These are phyloP conservation scores for Neoscelio sp. DNA, from an alignment of 2,888 invertebrate species.

Conservation along the genomic window DNA sequence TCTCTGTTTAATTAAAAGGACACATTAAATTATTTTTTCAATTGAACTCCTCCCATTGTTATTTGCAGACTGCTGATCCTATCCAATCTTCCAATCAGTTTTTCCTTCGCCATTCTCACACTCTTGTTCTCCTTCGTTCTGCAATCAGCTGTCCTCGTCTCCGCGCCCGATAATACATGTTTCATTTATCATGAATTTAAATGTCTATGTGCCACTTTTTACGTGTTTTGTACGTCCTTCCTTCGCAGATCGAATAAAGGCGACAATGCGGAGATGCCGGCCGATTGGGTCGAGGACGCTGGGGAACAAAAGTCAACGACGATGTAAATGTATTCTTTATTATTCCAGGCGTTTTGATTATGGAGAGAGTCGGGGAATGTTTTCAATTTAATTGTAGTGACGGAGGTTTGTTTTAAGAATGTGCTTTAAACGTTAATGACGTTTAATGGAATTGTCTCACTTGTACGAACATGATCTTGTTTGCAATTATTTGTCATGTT, in stretches of 20 bases:
- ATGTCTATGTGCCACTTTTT: slow-evolving; percentile 44
- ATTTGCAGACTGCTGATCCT: slow-evolving; percentile 82
- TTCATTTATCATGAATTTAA: slow-evolving; percentile 58
- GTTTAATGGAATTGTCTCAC: no score
- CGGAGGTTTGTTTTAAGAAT: no score
- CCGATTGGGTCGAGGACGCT: no score
- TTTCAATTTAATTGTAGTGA: no score
- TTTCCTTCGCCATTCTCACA: slow-evolving; percentile 68
- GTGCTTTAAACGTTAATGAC: no score
- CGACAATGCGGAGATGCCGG: slow-evolving; percentile 31
- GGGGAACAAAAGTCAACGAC: no score
- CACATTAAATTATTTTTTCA: slow-evolving; percentile 83
- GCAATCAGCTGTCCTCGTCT: slow-evolving; percentile 49
- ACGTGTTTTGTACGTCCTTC: slow-evolving; percentile 17
- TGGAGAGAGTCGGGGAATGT: no score
- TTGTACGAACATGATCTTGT: no score
- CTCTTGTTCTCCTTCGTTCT: slow-evolving; percentile 52
- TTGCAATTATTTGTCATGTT: no score
- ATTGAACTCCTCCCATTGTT: slow-evolving; percentile 82
- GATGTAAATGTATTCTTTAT: no score
- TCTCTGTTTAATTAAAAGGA: slow-evolving; percentile 82
- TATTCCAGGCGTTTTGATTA: no score
- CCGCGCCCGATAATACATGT: slow-evolving; percentile 49
- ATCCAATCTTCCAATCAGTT: slow-evolving; percentile 79
- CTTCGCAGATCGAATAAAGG: slow-evolving; percentile 23